phyloP scores from a whole-genome alignment of 2,888 invertebrate genomes.

The Diloba caeruleocephala region DNA sequence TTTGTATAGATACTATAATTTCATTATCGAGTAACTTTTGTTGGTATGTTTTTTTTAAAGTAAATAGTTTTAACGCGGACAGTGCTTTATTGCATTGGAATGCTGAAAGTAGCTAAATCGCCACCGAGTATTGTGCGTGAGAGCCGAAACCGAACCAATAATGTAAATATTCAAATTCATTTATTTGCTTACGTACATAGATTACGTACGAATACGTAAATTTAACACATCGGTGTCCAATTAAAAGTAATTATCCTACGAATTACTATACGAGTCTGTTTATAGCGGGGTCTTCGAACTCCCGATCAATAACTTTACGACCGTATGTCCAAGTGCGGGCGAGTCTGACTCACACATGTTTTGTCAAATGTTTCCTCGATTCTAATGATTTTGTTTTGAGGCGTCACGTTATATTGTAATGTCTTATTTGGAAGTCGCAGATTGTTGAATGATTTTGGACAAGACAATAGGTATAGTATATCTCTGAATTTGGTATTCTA shows the following conservation, averaged over 20 bases:
- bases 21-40: too few relatives aligned
- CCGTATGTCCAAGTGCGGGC: slow-evolving; percentile 40
- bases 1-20: too few relatives aligned
- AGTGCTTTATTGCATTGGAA: too few relatives aligned
- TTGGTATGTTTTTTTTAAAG: too few relatives aligned
- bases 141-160: too few relatives aligned
- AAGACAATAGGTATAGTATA: too few relatives aligned
- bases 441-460: slow-evolving; percentile 12
- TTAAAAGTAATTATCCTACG: slow-evolving; percentile 49
- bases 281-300: slow-evolving; percentile 52
- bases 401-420: slow-evolving; percentile 22
- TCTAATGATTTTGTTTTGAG: slow-evolving; percentile 29
- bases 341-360: slow-evolving; percentile 46
- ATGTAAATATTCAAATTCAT: too few relatives aligned
- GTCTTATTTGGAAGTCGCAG: slow-evolving; percentile 24
- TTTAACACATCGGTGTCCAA: slow-evolving; percentile 26
- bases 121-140: too few relatives aligned
- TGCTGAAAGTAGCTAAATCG: too few relatives aligned
- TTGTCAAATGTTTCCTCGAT: slow-evolving; percentile 42
- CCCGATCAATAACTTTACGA: slow-evolving; percentile 47
- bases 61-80: too few relatives aligned
- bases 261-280: slow-evolving; percentile 38
- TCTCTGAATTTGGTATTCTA: not conserved
- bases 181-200: too few relatives aligned
- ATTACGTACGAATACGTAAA: too few relatives aligned